Base-by-base conservation (phyloP, 1,140 invertebrate genomes). In the Bombus turneri region DNA sequence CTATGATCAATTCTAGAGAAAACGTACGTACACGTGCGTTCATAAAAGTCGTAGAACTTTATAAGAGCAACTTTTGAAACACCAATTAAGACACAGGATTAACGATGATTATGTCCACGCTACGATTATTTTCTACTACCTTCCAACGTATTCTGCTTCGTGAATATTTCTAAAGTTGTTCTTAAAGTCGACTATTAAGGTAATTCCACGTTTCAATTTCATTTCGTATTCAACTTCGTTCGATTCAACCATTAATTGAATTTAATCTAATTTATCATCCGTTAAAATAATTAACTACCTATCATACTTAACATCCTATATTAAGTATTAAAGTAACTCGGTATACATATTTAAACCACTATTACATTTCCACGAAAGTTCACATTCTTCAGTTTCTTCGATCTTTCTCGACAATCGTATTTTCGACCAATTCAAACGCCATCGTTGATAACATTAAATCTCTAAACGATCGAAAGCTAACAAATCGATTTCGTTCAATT, bases 401-500 rank as follows among this genome's bases (percentile, higher is more conserved):
- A 57, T 22, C 37, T 15, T 39, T 1, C 5, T n/a, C 28, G 74
- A 22, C 57, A n/a, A 62, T 77, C 53, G 25, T 68, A 79, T 79
- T 53, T 79, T 47, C 64, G 62, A 79, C n/a, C 68, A 53, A 13
- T 41, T 37, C 43, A 28, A 53, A 57, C 34, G 59, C 15, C 59
- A 22, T 31, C 18, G 9, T 18, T 22, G 39, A 64, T 31, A 28
- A 57, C 39, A 2, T 43, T 53, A 53, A 53, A 53, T 53, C 47
- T 53, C 18, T 53, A 69, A 57, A 37, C 43, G 41, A 47, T 71
- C 18, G n/a, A 69, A 25, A 59, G 47, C 5, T 39, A n/a, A 64
- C 18, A 28, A 34, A 59, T 62, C 59, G 64, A 15, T 37, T 34
- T 69, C 62, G 1, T 41, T 83, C 81, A 83, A 83, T 83, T 77